Evolutionary conservation across 2,113 vertebrate genomes (phyloP).

Genomic region (Bostrychus sinensis): DNA sequence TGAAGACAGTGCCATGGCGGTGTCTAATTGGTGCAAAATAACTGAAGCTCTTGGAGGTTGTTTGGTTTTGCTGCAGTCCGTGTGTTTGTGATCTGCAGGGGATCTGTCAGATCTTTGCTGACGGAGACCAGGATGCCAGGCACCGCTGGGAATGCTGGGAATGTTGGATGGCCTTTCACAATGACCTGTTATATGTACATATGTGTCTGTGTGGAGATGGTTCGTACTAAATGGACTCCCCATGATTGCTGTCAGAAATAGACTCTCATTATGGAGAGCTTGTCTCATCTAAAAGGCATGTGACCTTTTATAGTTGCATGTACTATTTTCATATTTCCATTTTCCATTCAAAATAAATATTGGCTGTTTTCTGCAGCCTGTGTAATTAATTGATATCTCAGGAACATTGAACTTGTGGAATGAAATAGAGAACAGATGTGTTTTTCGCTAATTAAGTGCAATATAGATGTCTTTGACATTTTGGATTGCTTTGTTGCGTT

Average conservation of each 20-base stretch:
- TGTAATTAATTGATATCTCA: slow-evolving; percentile 46
- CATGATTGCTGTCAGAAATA: slow-evolving; percentile 53
- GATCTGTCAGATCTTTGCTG: slow-evolving; percentile 59
- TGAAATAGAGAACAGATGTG: slow-evolving; percentile 56
- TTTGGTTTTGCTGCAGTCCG: slow-evolving; percentile 23
- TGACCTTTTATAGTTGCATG: slow-evolving; percentile 40
- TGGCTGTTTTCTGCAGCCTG: slow-evolving; percentile 32
- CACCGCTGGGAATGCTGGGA: slow-evolving; percentile 66
- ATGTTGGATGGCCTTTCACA: slow-evolving; percentile 64
- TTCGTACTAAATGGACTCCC: slow-evolving; percentile 45
- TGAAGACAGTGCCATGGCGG: background rate
- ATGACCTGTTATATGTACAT: slow-evolving; percentile 47
- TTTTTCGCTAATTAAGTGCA: slow-evolving; percentile 39
- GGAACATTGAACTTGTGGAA: slow-evolving; percentile 26
- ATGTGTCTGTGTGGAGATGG: slow-evolving; percentile 14
- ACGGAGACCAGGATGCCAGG: slow-evolving; percentile 61
- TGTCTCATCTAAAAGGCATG: slow-evolving; percentile 62
- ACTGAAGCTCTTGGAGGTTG: slow-evolving; percentile 11
- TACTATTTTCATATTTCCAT: slow-evolving; percentile 63
- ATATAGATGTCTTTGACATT: slow-evolving; percentile 32
- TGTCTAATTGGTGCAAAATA: slow-evolving; percentile 1
- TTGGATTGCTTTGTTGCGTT: slow-evolving; percentile 25
- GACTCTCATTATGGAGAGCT: slow-evolving; percentile 43
- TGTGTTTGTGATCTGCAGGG: slow-evolving; percentile 16
- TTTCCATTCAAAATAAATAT: slow-evolving; percentile 59